These are phyloP conservation scores for Callyntrura sp. DNA, from an alignment of 2,888 invertebrate species.

Conservation along the genomic window DNA sequence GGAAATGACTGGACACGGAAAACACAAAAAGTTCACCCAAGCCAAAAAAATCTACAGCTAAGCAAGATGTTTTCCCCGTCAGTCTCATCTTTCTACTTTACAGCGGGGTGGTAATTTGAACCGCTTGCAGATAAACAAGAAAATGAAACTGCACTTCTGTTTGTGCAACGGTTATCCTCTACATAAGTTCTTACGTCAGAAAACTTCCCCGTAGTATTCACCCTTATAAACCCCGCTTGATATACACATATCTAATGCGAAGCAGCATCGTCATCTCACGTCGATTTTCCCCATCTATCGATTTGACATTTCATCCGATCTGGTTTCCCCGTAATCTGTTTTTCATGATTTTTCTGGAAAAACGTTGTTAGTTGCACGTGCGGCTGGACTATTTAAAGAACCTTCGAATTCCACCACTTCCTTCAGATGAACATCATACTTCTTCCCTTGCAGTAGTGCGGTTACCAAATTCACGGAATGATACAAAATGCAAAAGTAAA, in stretches of 20 bases:
- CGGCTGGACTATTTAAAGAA: conserved; percentile 28
- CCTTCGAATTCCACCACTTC: neutral
- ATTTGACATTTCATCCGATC: conserved; percentile 80
- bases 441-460: neutral
- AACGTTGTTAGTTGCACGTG: conserved; percentile 75
- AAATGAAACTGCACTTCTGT: conserved; percentile 25
- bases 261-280: conserved; percentile 10
- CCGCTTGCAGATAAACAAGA: neutral
- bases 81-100: neutral
- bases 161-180: neutral
- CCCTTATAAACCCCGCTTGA: neutral
- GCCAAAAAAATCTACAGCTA: neutral
- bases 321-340: conserved; percentile 43
- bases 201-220: neutral
- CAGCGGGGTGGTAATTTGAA: too few relatives aligned
- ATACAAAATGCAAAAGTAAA: neutral
- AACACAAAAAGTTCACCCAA: too few relatives aligned
- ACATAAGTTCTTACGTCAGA: neutral
- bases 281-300: conserved; percentile 75
- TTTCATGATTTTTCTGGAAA: neutral
- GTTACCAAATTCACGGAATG: neutral
- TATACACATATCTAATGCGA: neutral
- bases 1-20: conserved; percentile 3
- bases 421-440: too few relatives aligned
- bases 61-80: neutral